Conservation (phyloP, 1,140 invertebrate species). For the Agraylea sexmaculata region DNA sequence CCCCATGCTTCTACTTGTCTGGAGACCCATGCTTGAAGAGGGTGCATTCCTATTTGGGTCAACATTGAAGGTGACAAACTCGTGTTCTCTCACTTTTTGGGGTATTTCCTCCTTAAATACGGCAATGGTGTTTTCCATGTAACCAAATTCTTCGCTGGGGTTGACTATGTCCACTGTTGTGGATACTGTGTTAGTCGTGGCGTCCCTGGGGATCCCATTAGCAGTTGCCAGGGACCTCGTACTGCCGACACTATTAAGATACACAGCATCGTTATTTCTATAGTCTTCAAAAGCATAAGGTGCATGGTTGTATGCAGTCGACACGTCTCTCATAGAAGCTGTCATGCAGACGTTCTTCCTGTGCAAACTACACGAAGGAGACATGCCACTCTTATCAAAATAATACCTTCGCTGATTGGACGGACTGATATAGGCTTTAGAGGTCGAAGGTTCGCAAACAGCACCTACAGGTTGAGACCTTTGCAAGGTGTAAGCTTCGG, state of each 20-base stretch:
- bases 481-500: constrained; percentile 28
- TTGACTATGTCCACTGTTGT: constrained; percentile 31
- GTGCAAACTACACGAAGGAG: constrained; percentile 31
- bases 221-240: constrained; percentile 16
- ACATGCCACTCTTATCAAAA: constrained; percentile 37
- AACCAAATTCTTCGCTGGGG: constrained; percentile 17
- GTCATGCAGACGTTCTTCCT: constrained; percentile 35
- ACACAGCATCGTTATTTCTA: constrained; percentile 34
- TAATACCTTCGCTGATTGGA: constrained; percentile 39
- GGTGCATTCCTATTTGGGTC: constrained; percentile 24
- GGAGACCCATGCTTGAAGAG: constrained; percentile 22
- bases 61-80: constrained; percentile 34
- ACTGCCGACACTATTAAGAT: constrained; percentile 14
- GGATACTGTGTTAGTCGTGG: constrained; percentile 30
- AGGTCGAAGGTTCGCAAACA: constrained; percentile 35
- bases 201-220: constrained; percentile 26
- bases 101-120: constrained; percentile 29
- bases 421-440: constrained; percentile 26
- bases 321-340: constrained; percentile 43
- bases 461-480: constrained; percentile 28
- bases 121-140: constrained; percentile 22
- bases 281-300: constrained; percentile 41
- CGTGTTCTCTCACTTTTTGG: constrained; percentile 26
- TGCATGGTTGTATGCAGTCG: too few relatives aligned
- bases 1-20: constrained; percentile 10